Conservation (phyloP, 2,113 vertebrate genomes). For the Riparia riparia region DNA sequence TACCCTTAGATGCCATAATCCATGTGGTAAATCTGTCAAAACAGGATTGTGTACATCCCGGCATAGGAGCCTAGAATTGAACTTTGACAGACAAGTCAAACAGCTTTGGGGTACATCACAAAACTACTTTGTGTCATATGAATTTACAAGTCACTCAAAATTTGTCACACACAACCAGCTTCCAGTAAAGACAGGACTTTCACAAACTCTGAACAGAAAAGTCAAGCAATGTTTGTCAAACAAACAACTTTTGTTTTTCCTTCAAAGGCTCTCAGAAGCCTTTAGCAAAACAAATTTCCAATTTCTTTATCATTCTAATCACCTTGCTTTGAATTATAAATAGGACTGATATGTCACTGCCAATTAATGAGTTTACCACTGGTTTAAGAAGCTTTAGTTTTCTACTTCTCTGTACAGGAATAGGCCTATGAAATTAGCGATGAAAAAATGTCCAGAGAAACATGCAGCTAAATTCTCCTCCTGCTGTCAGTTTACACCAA, state of each 20-base stretch:
- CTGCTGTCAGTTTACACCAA: background rate
- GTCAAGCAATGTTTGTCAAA: background rate
- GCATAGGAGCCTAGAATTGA: background rate
- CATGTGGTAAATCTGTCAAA: background rate
- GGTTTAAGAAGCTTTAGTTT: background rate
- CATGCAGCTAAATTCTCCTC: background rate
- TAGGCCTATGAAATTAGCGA: background rate
- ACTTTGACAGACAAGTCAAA: background rate
- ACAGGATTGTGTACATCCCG: background rate
- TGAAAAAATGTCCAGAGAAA: background rate
- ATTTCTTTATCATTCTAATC: background rate
- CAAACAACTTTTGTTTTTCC: background rate
- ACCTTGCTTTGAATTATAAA: background rate
- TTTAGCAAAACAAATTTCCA: background rate
- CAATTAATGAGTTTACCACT: background rate
- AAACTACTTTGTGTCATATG: background rate
- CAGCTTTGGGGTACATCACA: background rate
- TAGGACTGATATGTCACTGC: background rate
- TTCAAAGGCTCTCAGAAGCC: background rate
- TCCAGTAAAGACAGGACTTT: background rate
- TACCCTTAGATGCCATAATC: background rate
- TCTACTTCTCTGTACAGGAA: background rate
- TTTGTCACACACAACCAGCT: background rate
- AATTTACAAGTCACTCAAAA: background rate
- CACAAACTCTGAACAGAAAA: background rate